Evolutionary conservation across 2,888 invertebrate genomes (phyloP), one percentile per base, ranked within the genome.

Genomic region (Ophion ellenae): DNA sequence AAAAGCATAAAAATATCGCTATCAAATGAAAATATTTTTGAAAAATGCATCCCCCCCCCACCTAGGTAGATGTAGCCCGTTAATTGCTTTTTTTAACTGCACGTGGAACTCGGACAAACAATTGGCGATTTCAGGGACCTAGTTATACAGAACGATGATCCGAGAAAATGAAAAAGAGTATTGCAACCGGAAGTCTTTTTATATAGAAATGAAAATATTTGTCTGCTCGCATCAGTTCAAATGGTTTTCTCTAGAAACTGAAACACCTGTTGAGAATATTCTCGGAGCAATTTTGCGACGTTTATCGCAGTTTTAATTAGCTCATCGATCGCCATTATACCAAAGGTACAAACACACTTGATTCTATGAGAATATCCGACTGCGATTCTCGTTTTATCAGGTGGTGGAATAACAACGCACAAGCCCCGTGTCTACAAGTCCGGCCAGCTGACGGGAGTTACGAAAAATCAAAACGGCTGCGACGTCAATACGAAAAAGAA

Each of bases 401-500:
- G 96, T 90, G 96, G 97, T 90, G 95, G 96, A 92, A 96, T 97
- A 94, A 95, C 97, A 90, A 95, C 96, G 20, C 96, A 96, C 94
- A 97, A 96, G 91, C 96, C 97, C 5, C 96, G 96, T 64, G 93
- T 95, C 88, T 92, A 95, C 91, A 95, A 96, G 91, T 95, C 95
- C 90, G 93, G 95, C 90, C 94, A 95, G 84, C 90, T 93, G 32
- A 93, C 95, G 92, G 89, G 95, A 91, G 94, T 96, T 91, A 95
- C 96, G 90, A 85, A 67, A 74, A 86, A 86, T 86, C 85, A 86
- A 83, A 86, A 86, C 9, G 86, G 86, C 20, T 86, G 86, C 64
- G 96, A 97, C 93, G 96, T 97, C 66, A 98, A 98, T 94, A 98
- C 97, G 92, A 96, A 97, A 90, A 97, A 96, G 95, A 98, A 98